Evolutionary conservation across 1,140 invertebrate genomes (phyloP), one percentile per base, ranked within the genome.

Genomic region (Lasioglossum baleicum): DNA sequence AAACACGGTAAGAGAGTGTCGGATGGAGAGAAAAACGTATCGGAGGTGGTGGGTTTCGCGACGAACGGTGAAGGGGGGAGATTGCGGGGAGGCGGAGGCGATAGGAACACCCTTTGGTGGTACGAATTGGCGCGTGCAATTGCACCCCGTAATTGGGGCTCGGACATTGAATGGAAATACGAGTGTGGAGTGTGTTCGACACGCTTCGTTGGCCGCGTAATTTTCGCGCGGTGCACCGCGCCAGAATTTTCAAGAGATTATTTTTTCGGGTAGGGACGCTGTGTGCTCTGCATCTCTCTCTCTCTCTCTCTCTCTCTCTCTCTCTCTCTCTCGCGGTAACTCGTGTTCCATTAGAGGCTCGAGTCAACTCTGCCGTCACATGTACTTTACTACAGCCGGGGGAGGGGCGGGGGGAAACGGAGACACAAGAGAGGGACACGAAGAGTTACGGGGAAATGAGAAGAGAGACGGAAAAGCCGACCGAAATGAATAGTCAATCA

Each of bases 401-500:
- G 35, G 35, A 2, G 65, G 72, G 44, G 15, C 69, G 48, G 13
- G n/a, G 20, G 61, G 65, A 56, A 13, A 75, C 66, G 69, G 15
- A 8, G 51, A 31, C 26, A 26, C 26, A 20, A 69, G 26, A 7
- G 51, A 8, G 35, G 5, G 35, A 3, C 35, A 35, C 35, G 35
- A 26, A 26, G 26, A 26, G 26, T 26, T 26, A 26, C 35, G 35
- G 2, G 35, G 35, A 35, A 35, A 35, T 35, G 35, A 35, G 3
- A 35, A 35, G 35, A 35, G 35, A 35, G 35, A 35, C 35, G 17
- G 40, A 74, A 53, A 71, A n/a, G 22, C 20, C 17, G 0, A 70
- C 2, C 78, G 60, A 85, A 84, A 85, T 85, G 83, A 85, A 85
- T 85, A 84, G 83, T 85, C 84, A 85, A 85, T 85, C 83, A 85